phyloP scores from a whole-genome alignment of 2,113 vertebrate genomes.

The Sapayoa aenigma region DNA sequence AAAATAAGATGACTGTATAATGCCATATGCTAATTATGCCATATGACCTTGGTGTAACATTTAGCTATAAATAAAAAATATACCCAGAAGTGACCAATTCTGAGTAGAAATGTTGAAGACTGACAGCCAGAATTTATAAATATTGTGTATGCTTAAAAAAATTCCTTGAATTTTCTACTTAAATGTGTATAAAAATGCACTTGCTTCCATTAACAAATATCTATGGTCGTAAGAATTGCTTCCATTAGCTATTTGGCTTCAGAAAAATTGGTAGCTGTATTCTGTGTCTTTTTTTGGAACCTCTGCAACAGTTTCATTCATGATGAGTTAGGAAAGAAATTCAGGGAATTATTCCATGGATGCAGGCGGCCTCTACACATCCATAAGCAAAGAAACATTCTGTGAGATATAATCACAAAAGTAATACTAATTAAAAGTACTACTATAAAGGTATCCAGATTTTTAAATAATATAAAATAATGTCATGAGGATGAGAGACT shows the following conservation, averaged over 20 bases:
- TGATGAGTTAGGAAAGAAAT: background rate
- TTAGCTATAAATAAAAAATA: slow-evolving; percentile 76
- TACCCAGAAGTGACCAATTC: slow-evolving; percentile 48
- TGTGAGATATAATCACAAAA: background rate
- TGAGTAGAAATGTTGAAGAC: background rate
- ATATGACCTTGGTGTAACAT: slow-evolving; percentile 75
- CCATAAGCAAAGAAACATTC: slow-evolving; percentile 8
- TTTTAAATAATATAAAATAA: slow-evolving; percentile 29
- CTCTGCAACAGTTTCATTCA: background rate
- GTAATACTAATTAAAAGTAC: slow-evolving; percentile 27
- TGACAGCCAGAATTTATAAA: background rate
- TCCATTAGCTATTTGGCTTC: background rate
- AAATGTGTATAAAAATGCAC: background rate
- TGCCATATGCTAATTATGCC: slow-evolving; percentile 77
- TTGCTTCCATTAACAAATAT: background rate
- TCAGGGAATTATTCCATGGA: background rate
- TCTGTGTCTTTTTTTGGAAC: background rate
- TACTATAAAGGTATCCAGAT: background rate
- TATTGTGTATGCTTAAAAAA: background rate
- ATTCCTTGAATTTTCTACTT: slow-evolving; percentile 4
- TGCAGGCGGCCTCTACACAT: background rate
- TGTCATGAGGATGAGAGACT: background rate
- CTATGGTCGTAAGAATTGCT: background rate
- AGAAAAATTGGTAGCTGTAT: background rate
- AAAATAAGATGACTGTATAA: slow-evolving; percentile 75